Evolutionary conservation across 2,888 invertebrate genomes (phyloP), one percentile per base, ranked within the genome.

Genomic region (Tetranychus piercei): DNA sequence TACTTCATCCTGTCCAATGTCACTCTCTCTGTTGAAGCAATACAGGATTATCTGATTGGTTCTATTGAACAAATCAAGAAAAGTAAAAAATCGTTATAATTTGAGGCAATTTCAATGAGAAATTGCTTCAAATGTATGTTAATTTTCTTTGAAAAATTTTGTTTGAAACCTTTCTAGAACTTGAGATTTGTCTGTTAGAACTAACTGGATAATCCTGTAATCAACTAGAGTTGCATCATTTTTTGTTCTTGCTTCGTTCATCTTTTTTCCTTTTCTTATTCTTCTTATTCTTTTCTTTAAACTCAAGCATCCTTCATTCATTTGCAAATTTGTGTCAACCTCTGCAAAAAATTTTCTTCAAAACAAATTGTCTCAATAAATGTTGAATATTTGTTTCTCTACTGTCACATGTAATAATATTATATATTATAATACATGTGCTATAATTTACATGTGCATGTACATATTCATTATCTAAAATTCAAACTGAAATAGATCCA

Each of bases 401-500:
- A 55, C 55, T 55, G 15, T 55, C 9, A 55, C 55, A 55, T 55
- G 55, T 55, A 55, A 55, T 9, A 55, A 55, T 55, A 55, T 55
- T 55, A 55, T 55, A 55, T 15, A 55, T 55, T 9, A 55, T 15
- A 15, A 55, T 55, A 55, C 15, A 55, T 55, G 55, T 55, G 15
- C 15, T 55, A 55, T 55, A 55, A 55, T 55, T 15, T 55, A 15
- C 55, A 34, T 34, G 34, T 34, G 34, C 34, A 34, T 34, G 34
- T 34, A 34, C 34, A 34, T 34, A 34, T 34, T 34, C 34, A 34
- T 34, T 34, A 34, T 34, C 34, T 34, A 34, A 34, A 34, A 34
- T 34, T 80, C 80, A 86, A 5, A 87, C 85, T 69, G 86, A 86
- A 77, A 86, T 84, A 78, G 86, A 86, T 73, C 87, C 87, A 76